Conservation (phyloP, 2,113 vertebrate genomes). For the Okapia johnstoni region DNA sequence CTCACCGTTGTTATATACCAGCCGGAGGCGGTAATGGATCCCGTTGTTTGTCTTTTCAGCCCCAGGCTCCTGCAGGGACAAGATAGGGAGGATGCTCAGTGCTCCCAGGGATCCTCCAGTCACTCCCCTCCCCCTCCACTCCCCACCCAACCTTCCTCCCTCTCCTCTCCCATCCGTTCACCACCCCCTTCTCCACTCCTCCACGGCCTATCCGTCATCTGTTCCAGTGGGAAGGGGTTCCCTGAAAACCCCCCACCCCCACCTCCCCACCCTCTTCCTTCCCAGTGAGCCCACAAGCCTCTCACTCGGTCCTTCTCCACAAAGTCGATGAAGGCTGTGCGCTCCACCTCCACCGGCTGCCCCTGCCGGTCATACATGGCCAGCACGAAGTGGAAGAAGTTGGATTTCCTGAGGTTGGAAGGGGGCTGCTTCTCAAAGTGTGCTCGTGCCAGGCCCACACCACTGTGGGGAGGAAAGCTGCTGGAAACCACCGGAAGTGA, state of each 20-base stretch:
- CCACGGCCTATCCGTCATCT: neutral
- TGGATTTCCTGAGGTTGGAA: constrained; percentile 96
- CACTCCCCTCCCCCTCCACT: neutral
- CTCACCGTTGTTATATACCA: constrained; percentile 96
- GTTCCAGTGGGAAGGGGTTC: neutral
- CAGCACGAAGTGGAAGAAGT: constrained; percentile 98
- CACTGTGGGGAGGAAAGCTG: constrained; percentile 78
- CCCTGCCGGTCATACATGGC: constrained; percentile 97
- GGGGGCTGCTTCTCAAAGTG: constrained; percentile 99
- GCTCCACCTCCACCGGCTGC: constrained; percentile 96
- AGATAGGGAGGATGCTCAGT: neutral
- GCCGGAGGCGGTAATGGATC: constrained; percentile 94
- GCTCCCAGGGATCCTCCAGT: neutral
- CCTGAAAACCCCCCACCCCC: neutral
- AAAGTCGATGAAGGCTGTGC: constrained; percentile 95
- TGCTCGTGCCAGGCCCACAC: constrained; percentile 92
- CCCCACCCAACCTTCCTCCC: neutral
- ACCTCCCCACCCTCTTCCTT: neutral
- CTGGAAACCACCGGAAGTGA: neutral
- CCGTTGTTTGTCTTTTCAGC: constrained; percentile 96
- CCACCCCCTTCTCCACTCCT: neutral
- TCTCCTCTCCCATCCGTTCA: neutral
- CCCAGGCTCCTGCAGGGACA: constrained; percentile 77
- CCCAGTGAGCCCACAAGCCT: constrained; percentile 40
- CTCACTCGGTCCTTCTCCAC: constrained; percentile 97